phyloP scores from a whole-genome alignment of 2,888 invertebrate genomes.

The Dasypogon diadema region DNA sequence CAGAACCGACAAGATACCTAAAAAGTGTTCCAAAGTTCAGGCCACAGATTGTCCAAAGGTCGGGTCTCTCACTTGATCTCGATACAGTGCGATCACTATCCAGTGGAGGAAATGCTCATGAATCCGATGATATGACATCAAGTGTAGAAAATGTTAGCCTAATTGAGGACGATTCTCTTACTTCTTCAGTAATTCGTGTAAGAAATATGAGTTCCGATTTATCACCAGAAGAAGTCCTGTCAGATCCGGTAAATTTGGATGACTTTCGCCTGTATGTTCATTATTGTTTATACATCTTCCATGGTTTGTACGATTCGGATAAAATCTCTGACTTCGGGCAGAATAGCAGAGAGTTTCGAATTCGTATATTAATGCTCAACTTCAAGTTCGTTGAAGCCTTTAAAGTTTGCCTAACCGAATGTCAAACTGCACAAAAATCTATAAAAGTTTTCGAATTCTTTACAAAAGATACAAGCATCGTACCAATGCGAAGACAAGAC shows the following conservation, averaged over 20 bases:
- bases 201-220: conserved; percentile 57
- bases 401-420: conserved; percentile 64
- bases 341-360: conserved; percentile 65
- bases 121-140: conserved; percentile 60
- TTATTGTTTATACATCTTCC: conserved; percentile 68
- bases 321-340: conserved; percentile 64
- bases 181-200: conserved; percentile 60
- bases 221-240: conserved; percentile 38
- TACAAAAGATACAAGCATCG: conserved; percentile 68
- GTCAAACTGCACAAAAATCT: conserved; percentile 62
- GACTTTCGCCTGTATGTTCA: conserved; percentile 66
- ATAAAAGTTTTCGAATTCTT: conserved; percentile 68
- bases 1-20: conserved; percentile 66
- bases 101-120: conserved; percentile 53
- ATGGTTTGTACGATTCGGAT: conserved; percentile 67
- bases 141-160: conserved; percentile 66
- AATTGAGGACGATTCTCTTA: conserved; percentile 63
- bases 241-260: background rate
- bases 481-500: conserved; percentile 66
- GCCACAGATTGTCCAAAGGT: conserved; percentile 64
- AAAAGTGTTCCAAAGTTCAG: conserved; percentile 67
- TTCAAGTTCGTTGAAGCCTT: conserved; percentile 68
- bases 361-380: conserved; percentile 67
- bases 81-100: conserved; percentile 61
- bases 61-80: conserved; percentile 61